Conservation (phyloP, 2,797 vertebrate species). For the Xyrichtys novacula region DNA sequence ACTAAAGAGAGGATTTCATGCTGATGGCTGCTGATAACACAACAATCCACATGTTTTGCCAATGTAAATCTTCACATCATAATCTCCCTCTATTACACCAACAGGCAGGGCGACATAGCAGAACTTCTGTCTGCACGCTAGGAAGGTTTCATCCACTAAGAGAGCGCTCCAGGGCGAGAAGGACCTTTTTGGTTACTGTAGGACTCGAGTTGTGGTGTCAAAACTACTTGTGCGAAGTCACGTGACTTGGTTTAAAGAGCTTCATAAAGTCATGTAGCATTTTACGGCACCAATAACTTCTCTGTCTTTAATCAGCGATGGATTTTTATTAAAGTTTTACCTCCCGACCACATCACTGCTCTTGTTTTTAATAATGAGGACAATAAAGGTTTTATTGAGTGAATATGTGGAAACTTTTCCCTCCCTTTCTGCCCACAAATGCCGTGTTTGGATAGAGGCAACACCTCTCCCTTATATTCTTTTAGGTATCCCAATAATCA, state of each 20-base stretch:
- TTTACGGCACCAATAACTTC: conserved; percentile 10
- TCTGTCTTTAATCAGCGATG: not conserved
- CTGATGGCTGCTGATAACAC: conserved; percentile 60
- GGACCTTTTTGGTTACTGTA: conserved; percentile 21
- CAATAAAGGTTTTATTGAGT: conserved; percentile 16
- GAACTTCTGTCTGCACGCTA: conserved; percentile 49
- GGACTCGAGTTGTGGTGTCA: conserved; percentile 20
- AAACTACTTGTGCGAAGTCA: not conserved
- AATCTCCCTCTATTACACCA: conserved; percentile 51
- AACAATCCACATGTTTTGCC: conserved; percentile 47
- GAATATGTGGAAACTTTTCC: conserved; percentile 7
- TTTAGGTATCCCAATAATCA: too few relatives aligned
- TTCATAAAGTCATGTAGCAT: conserved; percentile 3
- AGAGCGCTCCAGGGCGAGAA: conserved; percentile 23
- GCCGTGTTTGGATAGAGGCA: not conserved
- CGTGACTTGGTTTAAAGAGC: conserved; percentile 8
- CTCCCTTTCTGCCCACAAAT: not conserved
- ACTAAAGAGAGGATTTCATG: conserved; percentile 36
- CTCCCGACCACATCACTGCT: conserved; percentile 9
- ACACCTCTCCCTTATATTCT: too few relatives aligned
- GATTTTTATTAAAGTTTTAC: conserved; percentile 9
- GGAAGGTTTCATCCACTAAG: conserved; percentile 46
- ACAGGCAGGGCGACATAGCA: conserved; percentile 42
- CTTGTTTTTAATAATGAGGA: conserved; percentile 10
- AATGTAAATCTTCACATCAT: conserved; percentile 52